Evolutionary conservation across 2,113 vertebrate genomes (phyloP).

Genomic region (Falco punctatus): DNA sequence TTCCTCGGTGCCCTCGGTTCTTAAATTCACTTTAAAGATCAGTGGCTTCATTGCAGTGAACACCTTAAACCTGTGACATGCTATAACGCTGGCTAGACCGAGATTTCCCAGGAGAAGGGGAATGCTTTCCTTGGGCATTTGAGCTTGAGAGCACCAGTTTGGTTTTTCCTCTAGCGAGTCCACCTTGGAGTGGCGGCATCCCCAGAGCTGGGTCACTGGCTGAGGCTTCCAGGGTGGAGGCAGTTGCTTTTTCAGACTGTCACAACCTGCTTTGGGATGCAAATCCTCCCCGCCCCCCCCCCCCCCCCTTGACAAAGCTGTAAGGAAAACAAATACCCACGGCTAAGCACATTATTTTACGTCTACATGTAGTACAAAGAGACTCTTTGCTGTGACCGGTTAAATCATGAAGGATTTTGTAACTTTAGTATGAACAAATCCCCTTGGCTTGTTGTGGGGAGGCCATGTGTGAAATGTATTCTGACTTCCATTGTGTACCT

Average conservation of each 20-base stretch:
- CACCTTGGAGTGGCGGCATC: background rate
- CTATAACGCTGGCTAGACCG: too few relatives aligned
- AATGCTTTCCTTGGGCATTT: background rate
- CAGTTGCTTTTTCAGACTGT: background rate
- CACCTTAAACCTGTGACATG: background rate
- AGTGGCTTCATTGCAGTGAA: background rate
- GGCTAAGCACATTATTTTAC: background rate
- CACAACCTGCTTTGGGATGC: background rate
- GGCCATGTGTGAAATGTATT: slow-evolving; percentile 66
- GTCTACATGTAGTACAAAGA: background rate
- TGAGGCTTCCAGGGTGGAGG: background rate
- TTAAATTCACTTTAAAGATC: background rate
- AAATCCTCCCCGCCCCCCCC: background rate
- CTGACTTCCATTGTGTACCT: slow-evolving; percentile 50
- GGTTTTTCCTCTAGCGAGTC: accelerated
- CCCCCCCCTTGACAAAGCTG: background rate
- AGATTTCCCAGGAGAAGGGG: background rate
- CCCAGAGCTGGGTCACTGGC: background rate
- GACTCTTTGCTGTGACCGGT: background rate
- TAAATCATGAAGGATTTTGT: background rate
- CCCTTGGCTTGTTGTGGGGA: slow-evolving; percentile 35
- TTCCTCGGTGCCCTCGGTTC: background rate
- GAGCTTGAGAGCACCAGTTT: background rate
- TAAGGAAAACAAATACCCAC: slow-evolving; percentile 4
- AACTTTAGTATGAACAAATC: background rate